Base-by-base conservation (phyloP, 2,888 invertebrate species). In the Synergus japonicus region DNA sequence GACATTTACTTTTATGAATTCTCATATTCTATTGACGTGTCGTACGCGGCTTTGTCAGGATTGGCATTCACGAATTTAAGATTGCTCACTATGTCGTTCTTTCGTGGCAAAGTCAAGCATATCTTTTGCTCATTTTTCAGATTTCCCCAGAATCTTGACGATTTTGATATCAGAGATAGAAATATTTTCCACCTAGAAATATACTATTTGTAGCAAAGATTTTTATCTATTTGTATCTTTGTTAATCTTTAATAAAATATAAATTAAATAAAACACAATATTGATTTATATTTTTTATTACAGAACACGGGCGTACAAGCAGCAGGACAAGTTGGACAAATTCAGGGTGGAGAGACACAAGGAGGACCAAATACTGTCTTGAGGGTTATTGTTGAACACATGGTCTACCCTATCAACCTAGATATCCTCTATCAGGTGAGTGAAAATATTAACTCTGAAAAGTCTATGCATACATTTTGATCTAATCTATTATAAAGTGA, bases 361-460 rank as follows among this genome's bases (percentile, higher is more conserved):
- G 98, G 98, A 88, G 98, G 98, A 81, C 97, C 98, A 82, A 98
- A 98, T 93, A 97, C 98, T 76, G 99, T 99, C 86, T 95, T 99
- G 86, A 95, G 99, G 87, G 99, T 99, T 88, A 99, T 99, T 92
- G 97, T 99, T 89, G 99, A 99, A 93, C 98, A 99, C 93, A 97
- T 99, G 96, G 94, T 99, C 89, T 99, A 99, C 93, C 99, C 99
- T 76, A 98, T 99, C 89, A 98, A 98, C 79, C 95, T 99, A 91
- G 99, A 99, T 93, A 97, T 99, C 84, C 95, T 99, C 86, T 97
- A 98, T 92, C 95, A 96, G 95, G 96, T 96, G 91, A 92, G 93
- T 88, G 8, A 44, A 63, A 18, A 37, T 29, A 43, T 15, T 1
- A 41, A 41, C 9, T 3, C 18, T 4, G 29, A 29, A 13, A 58